Evolutionary conservation across 2,113 vertebrate species (phyloP).

Genomic region (Centropus unirufus): DNA sequence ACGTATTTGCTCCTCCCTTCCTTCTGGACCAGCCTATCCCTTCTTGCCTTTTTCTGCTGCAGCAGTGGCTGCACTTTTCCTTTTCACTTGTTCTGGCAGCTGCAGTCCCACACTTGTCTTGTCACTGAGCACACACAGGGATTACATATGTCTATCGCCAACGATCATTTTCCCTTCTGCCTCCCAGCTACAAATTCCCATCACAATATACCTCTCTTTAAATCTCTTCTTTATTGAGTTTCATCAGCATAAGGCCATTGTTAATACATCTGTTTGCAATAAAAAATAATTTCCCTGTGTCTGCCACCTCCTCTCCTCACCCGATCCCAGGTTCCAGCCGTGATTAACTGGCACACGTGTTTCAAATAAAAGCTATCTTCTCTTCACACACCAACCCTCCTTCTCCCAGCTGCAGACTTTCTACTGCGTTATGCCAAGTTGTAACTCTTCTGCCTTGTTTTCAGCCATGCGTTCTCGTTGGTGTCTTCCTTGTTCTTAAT

Average conservation of each 20-base stretch:
- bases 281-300: constrained; percentile 61
- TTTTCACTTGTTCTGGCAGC: neutral
- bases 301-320: constrained; percentile 47
- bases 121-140: neutral
- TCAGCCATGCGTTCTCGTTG: neutral
- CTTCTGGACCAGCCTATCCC: neutral
- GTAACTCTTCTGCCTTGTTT: constrained; percentile 8
- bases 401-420: constrained; percentile 35
- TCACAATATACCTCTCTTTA: neutral
- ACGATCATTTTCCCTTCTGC: constrained; percentile 36
- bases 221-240: constrained; percentile 62
- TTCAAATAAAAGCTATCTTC: constrained; percentile 62
- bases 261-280: constrained; percentile 69
- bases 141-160: constrained; percentile 32
- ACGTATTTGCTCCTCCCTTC: neutral
- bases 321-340: constrained; percentile 17
- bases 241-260: constrained; percentile 41
- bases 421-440: neutral
- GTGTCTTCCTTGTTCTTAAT: neutral
- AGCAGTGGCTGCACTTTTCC: neutral
- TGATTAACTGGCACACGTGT: constrained; percentile 32
- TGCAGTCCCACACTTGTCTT: neutral
- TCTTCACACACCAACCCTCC: neutral
- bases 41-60: neutral
- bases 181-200: constrained; percentile 61